Evolutionary conservation across 2,113 vertebrate genomes (phyloP).

Genomic region (Misgurnus anguillicaudatus): DNA sequence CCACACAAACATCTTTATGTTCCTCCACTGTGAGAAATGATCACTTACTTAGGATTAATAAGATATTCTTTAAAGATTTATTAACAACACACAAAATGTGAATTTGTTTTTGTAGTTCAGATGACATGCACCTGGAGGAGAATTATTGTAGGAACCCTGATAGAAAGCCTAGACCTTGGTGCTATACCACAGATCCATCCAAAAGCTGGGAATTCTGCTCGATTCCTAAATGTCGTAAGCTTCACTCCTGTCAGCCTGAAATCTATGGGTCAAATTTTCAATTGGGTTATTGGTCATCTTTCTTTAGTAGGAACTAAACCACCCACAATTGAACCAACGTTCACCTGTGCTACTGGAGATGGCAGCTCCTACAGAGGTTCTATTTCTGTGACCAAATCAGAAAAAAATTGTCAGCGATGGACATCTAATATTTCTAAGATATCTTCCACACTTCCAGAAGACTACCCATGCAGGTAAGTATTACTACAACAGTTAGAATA

Average conservation of each 20-base stretch:
- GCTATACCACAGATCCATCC: slow-evolving; percentile 79
- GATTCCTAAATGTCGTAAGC: slow-evolving; percentile 84
- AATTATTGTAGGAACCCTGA: slow-evolving; percentile 97
- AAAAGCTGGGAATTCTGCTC: slow-evolving; percentile 91
- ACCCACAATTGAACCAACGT: slow-evolving; percentile 75
- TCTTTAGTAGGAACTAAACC: slow-evolving; percentile 75
- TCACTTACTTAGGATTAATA: background rate
- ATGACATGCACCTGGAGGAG: slow-evolving; percentile 83
- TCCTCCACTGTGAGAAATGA: slow-evolving; percentile 75
- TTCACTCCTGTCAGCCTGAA: background rate
- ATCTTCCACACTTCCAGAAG: slow-evolving; percentile 84
- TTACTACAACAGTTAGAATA: background rate
- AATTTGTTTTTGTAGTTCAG: slow-evolving; percentile 72
- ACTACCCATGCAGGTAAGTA: slow-evolving; percentile 94
- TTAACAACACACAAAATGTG: no score
- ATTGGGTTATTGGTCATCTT: background rate
- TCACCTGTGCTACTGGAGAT: slow-evolving; percentile 80
- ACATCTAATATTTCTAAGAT: slow-evolving; percentile 81
- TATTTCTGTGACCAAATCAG: slow-evolving; percentile 76
- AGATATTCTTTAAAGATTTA: background rate
- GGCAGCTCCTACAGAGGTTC: slow-evolving; percentile 83
- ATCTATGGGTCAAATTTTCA: background rate
- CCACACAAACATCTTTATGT: slow-evolving; percentile 87
- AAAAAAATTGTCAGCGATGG: slow-evolving; percentile 88
- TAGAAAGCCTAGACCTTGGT: slow-evolving; percentile 89